These are phyloP conservation scores for Prionace glauca DNA, from an alignment of 2,797 vertebrate species.

Conservation along the genomic window DNA sequence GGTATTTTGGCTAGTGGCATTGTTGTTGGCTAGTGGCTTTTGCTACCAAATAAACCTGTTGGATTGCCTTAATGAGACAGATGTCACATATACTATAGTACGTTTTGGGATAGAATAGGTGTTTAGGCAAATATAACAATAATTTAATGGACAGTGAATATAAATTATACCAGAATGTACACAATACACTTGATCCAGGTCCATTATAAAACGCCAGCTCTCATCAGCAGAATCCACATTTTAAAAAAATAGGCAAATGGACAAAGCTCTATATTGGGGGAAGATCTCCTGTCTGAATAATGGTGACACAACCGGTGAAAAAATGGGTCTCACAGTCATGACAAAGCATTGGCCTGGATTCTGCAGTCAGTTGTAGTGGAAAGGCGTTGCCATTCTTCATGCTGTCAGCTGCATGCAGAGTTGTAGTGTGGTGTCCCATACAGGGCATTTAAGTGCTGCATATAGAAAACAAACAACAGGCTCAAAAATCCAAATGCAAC, in stretches of 20 bases:
- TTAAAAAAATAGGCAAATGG: background rate
- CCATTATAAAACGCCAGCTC: background rate
- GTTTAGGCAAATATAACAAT: background rate
- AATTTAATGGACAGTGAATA: background rate
- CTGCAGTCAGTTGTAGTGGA: background rate
- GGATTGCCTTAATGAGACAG: too few species aligned
- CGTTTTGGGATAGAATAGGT: background rate
- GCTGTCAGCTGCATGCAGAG: background rate
- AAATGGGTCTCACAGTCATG: background rate
- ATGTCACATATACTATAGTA: too few species aligned
- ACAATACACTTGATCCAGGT: background rate
- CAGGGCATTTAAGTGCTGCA: too few species aligned
- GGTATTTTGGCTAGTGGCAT: too few species aligned
- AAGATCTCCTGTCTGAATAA: background rate
- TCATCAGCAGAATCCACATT: background rate
- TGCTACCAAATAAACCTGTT: too few species aligned
- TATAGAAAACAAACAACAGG: too few species aligned
- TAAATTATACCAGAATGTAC: background rate
- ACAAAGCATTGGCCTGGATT: background rate
- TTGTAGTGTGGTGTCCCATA: background rate
- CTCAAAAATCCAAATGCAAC: too few species aligned
- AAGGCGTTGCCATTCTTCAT: background rate
- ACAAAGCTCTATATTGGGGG: background rate
- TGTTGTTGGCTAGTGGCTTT: too few species aligned
- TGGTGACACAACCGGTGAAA: background rate